These are phyloP conservation scores for Pinna nobilis DNA, from an alignment of 1,140 invertebrate genomes.

Conservation along the genomic window DNA sequence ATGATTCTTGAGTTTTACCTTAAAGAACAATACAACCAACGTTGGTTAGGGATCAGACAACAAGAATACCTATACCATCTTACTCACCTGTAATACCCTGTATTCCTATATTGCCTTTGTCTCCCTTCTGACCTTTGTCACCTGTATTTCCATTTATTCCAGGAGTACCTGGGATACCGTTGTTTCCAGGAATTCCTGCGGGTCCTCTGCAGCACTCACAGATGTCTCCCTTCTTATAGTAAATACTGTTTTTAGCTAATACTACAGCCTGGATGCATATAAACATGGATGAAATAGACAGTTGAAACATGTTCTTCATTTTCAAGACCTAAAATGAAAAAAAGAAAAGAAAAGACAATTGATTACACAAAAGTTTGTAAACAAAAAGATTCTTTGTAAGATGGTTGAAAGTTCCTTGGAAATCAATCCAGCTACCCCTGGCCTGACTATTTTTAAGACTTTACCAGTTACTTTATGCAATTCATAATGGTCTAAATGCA, in stretches of 20 bases:
- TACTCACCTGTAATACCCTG: conserved; percentile 47
- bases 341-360: too few species aligned
- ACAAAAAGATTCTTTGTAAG: too few species aligned
- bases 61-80: background rate
- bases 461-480: too few species aligned
- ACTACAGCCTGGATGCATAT: too few species aligned
- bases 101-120: conserved; percentile 52
- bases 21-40: background rate
- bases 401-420: too few species aligned
- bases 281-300: conserved; percentile 2
- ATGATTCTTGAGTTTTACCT: background rate
- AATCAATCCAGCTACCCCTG: too few species aligned
- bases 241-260: background rate
- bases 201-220: conserved; percentile 53
- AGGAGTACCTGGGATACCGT: conserved; percentile 60
- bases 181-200: conserved; percentile 44
- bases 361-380: too few species aligned
- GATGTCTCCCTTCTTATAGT: conserved; percentile 17
- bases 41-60: background rate
- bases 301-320: too few species aligned
- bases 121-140: conserved; percentile 58
- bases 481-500: too few species aligned
- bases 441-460: too few species aligned
- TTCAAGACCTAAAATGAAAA: too few species aligned
- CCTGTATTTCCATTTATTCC: conserved; percentile 61